Base-by-base conservation (phyloP, 2,888 invertebrate genomes). In the Spodoptera picta region DNA sequence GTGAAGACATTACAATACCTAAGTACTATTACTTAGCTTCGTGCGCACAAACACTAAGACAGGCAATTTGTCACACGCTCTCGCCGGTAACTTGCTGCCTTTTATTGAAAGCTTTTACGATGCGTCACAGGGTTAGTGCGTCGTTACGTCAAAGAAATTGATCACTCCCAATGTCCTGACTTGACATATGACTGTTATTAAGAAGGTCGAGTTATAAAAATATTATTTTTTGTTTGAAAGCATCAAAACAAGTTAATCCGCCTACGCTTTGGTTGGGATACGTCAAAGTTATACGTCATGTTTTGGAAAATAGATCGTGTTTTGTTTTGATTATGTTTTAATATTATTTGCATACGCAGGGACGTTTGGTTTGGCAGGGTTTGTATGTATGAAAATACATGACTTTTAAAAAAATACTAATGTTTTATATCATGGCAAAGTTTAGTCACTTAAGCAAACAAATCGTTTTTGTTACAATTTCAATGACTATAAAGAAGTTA, bases 81-180 rank as follows among this genome's bases (percentile, higher is more conserved):
- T 48, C 64, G 63, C 71, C 66, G 55, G 68, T 69, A 63, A 65
- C 58, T 75, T 72, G 54, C 19, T 47, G 55, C 65, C 71, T 23
- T 84, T 81, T 84, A 86, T 82, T 82, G 80, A 80, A 79, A 74
- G 82, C 73, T 83, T 82, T 89, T 86, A 89, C 78, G 84, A 85
- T 64, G 65, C 75, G 78, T 76, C 80, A 77, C 79, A 79, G 80
- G 80, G 80, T 81, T 75, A 81, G 80, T 82, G 81, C 79, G 82
- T 77, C 75, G 82, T 83, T 83, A 85, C 81, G 83, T 81, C 81
- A 68, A 59, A 76, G 79, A 82, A 85, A 87, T 87, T 88, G 88
- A 88, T 90, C 86, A 82, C 83, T 83, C 67, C 77, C 75, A 76
- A 79, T 67, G 57, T 59, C 43, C 56, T 60, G 52, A 75, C 57